These are phyloP conservation scores for Acanthiza pusilla DNA, from an alignment of 2,797 vertebrate species.

Conservation along the genomic window DNA sequence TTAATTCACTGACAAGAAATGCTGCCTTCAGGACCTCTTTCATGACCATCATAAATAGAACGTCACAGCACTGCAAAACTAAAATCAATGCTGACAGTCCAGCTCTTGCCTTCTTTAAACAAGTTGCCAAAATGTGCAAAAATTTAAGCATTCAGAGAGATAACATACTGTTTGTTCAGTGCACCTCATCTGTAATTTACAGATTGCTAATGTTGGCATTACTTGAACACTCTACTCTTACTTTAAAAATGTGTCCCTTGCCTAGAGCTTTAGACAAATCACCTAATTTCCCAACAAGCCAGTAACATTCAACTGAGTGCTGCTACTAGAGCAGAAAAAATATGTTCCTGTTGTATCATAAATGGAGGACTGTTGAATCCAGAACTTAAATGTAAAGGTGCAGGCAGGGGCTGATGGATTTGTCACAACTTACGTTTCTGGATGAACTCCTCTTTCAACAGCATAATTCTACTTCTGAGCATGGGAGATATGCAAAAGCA, in stretches of 20 bases:
- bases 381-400: neutral
- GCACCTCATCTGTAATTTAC: conserved; percentile 28
- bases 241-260: neutral
- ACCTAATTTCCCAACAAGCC: neutral
- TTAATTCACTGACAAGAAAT: neutral
- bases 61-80: neutral
- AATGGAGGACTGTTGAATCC: neutral
- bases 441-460: neutral
- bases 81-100: neutral
- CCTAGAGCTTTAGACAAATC: neutral
- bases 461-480: neutral
- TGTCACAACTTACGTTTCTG: neutral
- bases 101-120: neutral
- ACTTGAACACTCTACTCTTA: neutral
- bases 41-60: conserved; percentile 22
- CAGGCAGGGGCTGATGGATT: neutral
- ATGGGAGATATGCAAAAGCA: neutral
- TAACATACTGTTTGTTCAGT: conserved; percentile 7
- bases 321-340: neutral
- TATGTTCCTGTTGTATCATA: neutral
- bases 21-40: conserved; percentile 18
- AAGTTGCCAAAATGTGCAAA: conserved; percentile 10
- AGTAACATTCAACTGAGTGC: neutral
- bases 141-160: conserved; percentile 25
- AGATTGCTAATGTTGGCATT: neutral